Evolutionary conservation across 2,113 vertebrate species (phyloP).

Genomic region (Casuarius casuarius): DNA sequence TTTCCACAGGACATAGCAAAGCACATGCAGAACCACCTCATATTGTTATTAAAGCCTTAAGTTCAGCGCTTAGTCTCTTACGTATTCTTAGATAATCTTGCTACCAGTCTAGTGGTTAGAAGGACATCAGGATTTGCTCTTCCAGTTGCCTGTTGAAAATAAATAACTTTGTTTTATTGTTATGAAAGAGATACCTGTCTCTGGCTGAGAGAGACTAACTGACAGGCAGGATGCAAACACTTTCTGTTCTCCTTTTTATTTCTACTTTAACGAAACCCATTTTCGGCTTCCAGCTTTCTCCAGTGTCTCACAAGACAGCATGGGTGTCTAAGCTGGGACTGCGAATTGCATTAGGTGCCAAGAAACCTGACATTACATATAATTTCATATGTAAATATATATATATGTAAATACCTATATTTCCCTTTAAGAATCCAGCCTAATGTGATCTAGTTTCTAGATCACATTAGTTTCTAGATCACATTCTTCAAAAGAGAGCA

Average conservation of each 20-base stretch:
- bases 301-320: neutral
- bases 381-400: neutral
- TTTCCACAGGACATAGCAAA: neutral
- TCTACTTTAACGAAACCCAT: neutral
- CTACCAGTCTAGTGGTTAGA: neutral
- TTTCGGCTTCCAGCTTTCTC: neutral
- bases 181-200: neutral
- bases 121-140: neutral
- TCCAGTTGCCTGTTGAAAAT: neutral
- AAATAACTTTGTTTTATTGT: neutral
- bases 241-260: neutral
- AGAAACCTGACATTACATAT: neutral
- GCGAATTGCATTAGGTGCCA: neutral
- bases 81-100: neutral
- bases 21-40: neutral
- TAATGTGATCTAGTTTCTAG: neutral
- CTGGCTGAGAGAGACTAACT: neutral
- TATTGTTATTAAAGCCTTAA: neutral
- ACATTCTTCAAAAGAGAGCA: neutral
- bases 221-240: neutral
- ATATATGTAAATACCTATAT: neutral
- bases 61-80: neutral
- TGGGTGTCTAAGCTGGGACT: neutral
- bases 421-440: neutral
- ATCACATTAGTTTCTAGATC: neutral